Evolutionary conservation across 2,888 invertebrate genomes (phyloP).

Genomic region (Callinectes sapidus): DNA sequence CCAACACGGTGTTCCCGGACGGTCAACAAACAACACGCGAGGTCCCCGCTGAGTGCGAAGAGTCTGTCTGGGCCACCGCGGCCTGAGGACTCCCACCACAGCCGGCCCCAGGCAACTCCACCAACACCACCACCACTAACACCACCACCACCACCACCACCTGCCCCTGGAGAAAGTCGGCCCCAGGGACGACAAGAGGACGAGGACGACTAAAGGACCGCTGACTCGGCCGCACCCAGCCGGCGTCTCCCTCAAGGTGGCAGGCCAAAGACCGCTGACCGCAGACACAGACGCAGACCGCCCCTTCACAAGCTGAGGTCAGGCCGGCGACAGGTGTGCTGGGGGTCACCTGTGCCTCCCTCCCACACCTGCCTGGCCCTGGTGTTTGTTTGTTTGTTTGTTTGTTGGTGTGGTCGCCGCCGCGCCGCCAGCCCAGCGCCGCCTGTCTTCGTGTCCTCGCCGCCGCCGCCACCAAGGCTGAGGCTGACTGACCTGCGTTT

Average conservation of each 20-base stretch:
- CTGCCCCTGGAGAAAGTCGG: neutral
- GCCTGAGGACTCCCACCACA: neutral
- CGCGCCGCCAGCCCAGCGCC: neutral
- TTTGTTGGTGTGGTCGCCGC: conserved; percentile 23
- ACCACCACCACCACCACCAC: neutral
- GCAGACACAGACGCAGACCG: neutral
- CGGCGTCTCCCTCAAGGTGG: neutral
- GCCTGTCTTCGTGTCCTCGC: neutral
- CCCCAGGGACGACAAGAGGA: conserved; percentile 28
- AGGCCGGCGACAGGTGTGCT: conserved; percentile 16
- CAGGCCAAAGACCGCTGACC: neutral
- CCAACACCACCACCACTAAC: neutral
- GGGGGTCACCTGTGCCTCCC: neutral
- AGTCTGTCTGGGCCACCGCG: neutral
- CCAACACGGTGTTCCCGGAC: conserved; percentile 63
- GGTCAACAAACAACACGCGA: neutral
- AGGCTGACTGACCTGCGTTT: neutral
- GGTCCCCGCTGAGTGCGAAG: neutral
- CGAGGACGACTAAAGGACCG: neutral
- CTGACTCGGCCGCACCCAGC: conserved; percentile 6
- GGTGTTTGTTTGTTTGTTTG: conserved; percentile 11
- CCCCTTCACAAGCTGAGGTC: conserved; percentile 18
- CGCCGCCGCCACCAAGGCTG: neutral
- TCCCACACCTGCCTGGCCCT: neutral
- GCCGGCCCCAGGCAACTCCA: neutral